A percentile compares a stretch with the other conserved stretches of the same genome.
These are phyloP conservation scores for Rallus limicola DNA, from an alignment of 2,113 vertebrate species.

Conservation along the genomic window DNA sequence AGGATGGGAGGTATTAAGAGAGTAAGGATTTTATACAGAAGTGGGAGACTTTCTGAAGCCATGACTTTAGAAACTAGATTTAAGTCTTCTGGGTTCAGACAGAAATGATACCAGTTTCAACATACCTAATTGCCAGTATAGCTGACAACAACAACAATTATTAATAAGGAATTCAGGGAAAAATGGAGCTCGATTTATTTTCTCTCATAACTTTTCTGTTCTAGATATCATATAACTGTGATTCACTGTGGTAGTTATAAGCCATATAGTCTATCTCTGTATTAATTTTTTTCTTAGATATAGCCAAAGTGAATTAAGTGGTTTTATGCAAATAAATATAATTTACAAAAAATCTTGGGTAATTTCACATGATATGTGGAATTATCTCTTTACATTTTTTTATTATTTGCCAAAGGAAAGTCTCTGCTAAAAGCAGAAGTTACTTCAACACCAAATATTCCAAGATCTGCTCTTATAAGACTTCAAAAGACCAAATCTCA, in stretches of 20 bases:
- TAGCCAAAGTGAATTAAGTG: not conserved
- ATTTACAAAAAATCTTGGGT: not conserved
- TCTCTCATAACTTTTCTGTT: not conserved
- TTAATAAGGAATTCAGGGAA: not conserved
- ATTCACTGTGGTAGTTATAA: not conserved
- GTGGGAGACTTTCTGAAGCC: not conserved
- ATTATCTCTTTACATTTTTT: accelerated
- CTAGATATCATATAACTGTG: not conserved
- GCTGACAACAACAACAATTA: not conserved
- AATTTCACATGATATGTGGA: not conserved
- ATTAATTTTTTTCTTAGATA: not conserved
- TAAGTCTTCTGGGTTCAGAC: not conserved
- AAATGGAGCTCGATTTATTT: not conserved
- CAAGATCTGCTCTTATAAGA: not conserved
- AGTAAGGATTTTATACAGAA: not conserved
- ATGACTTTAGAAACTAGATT: not conserved
- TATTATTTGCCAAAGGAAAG: not conserved
- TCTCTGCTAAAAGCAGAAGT: not conserved
- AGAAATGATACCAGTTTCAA: not conserved
- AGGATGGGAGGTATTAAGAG: not conserved
- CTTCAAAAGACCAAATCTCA: not conserved
- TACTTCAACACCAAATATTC: not conserved
- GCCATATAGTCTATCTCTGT: accelerated
- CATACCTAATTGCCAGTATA: not conserved
- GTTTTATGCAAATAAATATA: not conserved